Evolutionary conservation across 2,113 vertebrate genomes (phyloP).

Genomic region (Abramis brama): DNA sequence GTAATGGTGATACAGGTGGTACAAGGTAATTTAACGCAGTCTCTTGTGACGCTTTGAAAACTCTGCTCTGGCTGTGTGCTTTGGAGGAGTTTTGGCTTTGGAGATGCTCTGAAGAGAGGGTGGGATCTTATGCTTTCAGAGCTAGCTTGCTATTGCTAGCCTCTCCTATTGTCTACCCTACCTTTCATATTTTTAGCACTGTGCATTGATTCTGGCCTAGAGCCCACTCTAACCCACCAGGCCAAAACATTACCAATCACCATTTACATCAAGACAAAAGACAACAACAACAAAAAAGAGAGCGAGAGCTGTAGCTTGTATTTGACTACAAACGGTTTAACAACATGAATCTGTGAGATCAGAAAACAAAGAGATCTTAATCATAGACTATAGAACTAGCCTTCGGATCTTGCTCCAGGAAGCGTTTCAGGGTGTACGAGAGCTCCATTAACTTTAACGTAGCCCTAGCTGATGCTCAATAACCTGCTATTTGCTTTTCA

Average conservation of each 20-base stretch:
- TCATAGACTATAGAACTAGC: neutral
- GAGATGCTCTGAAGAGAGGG: no score
- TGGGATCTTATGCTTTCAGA: no score
- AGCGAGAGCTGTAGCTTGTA: neutral
- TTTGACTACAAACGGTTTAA: neutral
- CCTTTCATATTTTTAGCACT: conserved; percentile 18
- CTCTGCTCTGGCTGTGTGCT: no score
- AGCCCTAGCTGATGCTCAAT: neutral
- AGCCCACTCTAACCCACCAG: conserved; percentile 15
- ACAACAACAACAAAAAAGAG: neutral
- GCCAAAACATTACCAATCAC: neutral
- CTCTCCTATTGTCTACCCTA: no score
- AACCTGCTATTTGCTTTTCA: neutral
- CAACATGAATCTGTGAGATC: neutral
- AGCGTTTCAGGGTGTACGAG: neutral
- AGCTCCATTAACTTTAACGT: neutral
- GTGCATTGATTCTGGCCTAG: conserved; percentile 2
- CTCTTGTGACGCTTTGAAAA: no score
- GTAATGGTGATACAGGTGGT: no score
- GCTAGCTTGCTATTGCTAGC: no score
- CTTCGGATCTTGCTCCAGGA: neutral
- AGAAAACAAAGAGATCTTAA: neutral
- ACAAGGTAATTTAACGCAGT: no score
- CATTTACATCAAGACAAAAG: neutral
- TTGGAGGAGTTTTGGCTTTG: no score